Evolutionary conservation across 2,888 invertebrate species (phyloP), one percentile per base, ranked within the genome.

Genomic region (Tipula lateralis): DNA sequence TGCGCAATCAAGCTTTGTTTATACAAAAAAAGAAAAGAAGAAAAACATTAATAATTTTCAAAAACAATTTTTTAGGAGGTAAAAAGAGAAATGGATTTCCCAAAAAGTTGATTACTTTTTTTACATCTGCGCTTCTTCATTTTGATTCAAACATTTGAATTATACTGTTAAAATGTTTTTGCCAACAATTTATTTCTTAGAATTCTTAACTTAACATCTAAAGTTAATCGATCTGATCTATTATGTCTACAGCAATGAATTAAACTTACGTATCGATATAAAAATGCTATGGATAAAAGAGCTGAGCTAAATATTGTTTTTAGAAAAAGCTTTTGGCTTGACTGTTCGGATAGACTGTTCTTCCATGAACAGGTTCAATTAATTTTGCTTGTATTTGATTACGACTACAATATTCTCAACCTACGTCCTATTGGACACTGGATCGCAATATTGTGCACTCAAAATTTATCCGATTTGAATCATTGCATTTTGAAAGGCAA

Each of bases 1-100:
- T 66, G 66, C 66, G 66, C 66, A 66, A 66, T 66, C 66, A 66
- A 66, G 66, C 66, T 66, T 66, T 66, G 66, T 66, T 66, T 66
- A 66, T 66, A 24, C 66, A 66, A 24, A 66, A 66, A 66, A 66
- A 9, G 24, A 66, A 24, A 66, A 66, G 24, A 66, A 66, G 66
- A 66, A 66, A 66, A 24, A 66, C 66, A 66, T 66, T 66, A 66
- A 66, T 66, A 66, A 66, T 66, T 50, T 50, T 50, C 44, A 16
- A 50, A 50, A 50, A 50, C 44, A 50, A 50, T 50, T 66, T 66
- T 66, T 66, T 24, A 66, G 66, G 66, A 66, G 66, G 24, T 66
- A 66, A 66, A 66, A 66, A 13, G 66, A 24, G 66, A 66, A 66
- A 66, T 66, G 24, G 66, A 66, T 66, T 66, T 66, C 66, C 66